Evolutionary conservation across 30 jellyfish, hydroid and myxozoan species (phyloP), one percentile per base, ranked within the genome.

Genomic region (Hydractinia echinata): DNA sequence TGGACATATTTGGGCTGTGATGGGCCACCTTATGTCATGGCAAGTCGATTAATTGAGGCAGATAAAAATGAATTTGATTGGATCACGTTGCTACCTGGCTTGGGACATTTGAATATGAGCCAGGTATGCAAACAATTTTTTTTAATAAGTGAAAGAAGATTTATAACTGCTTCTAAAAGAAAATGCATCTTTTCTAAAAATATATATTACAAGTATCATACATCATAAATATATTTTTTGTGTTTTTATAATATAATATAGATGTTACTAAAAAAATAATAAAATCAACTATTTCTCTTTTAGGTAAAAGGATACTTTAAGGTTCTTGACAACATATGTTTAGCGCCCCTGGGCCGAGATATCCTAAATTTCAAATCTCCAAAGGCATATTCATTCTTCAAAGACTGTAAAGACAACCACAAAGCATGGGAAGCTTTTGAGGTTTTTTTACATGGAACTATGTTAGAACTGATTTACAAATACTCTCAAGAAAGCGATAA

Each of bases 341-440:
- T 67, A 48, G 78, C 1, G 21, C 78, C 78, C n/a, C 78, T 67
- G 51, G 78, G 78, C n/a, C 11, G 14, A 13, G 78, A 67, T 67
- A 48, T 67, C 21, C 21, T 67, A 48, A 67, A 67, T 67, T 67
- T 67, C 21, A 67, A 15, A 67, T 13, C 78, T 11, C 19, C 11
- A 10, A 67, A 67, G 21, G 78, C 78, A 13, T 67, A 15, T 13
- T 10, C n/a, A 20, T 67, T 67, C 21, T 67, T 67, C 78, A 20
- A 10, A 10, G 50, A 67, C 11, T 16, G 50, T 20, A 21, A 21
- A 67, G 78, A 67, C 50, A 67, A 16, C n/a, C 78, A 67, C 50
- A 67, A 67, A 21, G 78, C 78, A 13, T 67, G 78, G 78, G 51
- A 67, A 67, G n/a, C 78, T 15, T 21, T 67, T 13, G 78, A 67